Conservation (phyloP, 2,888 invertebrate species). For the Lathronympha strigana region DNA sequence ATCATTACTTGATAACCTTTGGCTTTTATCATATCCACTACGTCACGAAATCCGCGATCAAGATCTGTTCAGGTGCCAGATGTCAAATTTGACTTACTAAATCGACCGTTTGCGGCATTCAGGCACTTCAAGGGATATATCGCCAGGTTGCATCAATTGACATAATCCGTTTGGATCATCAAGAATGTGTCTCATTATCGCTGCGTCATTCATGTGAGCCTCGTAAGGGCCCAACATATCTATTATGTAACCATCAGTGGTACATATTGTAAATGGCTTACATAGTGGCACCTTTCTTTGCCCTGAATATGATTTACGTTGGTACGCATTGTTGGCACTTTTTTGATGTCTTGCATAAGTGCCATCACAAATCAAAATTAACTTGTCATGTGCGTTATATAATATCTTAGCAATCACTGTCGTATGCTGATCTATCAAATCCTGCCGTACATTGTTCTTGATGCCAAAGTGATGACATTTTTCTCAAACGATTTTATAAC, state of each 20-base stretch:
- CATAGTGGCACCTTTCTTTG: slow-evolving; percentile 1
- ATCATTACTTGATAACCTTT: slow-evolving; percentile 8
- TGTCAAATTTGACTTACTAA: no score
- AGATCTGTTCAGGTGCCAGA: no score
- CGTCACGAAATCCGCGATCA: not conserved
- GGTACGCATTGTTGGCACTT: not conserved
- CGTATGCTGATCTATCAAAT: not conserved
- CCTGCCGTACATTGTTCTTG: not conserved
- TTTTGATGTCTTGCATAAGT: slow-evolving; percentile 6
- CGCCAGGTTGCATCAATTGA: not conserved
- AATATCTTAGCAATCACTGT: not conserved
- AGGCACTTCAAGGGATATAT: slow-evolving; percentile 1
- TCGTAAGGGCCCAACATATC: not conserved
- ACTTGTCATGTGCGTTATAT: not conserved
- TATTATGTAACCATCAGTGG: not conserved
- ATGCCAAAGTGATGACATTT: slow-evolving; percentile 1
- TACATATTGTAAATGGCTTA: slow-evolving; percentile 5
- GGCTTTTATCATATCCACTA: not conserved
- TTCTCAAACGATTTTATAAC: slow-evolving; percentile 2
- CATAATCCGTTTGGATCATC: not conserved
- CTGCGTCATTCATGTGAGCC: not conserved
- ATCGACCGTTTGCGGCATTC: no score
- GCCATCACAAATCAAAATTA: slow-evolving; percentile 6
- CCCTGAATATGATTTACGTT: slow-evolving; percentile 2
- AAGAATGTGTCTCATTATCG: not conserved